A percentile compares a stretch with the other conserved stretches of the same genome.
Evolutionary conservation across 2,888 invertebrate species (phyloP).

Genomic region (Tenthredo scrophulariae): DNA sequence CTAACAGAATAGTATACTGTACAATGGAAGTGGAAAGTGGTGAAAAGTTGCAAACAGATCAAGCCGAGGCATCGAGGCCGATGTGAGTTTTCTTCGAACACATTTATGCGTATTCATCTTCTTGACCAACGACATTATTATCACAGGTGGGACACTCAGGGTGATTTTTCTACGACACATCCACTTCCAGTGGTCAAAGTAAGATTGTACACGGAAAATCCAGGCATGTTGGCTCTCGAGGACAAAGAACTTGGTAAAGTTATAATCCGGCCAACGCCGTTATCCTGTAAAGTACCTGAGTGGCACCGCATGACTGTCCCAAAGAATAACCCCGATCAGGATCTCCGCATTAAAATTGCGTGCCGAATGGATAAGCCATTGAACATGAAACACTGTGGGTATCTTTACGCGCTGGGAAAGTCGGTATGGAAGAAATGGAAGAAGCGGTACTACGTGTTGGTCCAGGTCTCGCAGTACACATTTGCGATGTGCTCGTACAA

Average conservation of each 20-base stretch:
- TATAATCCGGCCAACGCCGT: slow-evolving; percentile 90
- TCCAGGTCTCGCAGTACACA: slow-evolving; percentile 99
- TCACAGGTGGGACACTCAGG: slow-evolving; percentile 98
- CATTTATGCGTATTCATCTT: neutral
- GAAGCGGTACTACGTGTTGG: slow-evolving; percentile 97
- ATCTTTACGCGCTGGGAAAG: slow-evolving; percentile 96
- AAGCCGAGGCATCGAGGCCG: slow-evolving; percentile 99
- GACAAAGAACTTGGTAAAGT: slow-evolving; percentile 99
- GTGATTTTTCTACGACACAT: slow-evolving; percentile 99
- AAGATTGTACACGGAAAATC: slow-evolving; percentile 98
- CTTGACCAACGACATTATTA: neutral
- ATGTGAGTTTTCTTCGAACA: slow-evolving; percentile 83
- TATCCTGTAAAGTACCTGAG: slow-evolving; percentile 95
- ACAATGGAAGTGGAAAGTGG: slow-evolving; percentile 99
- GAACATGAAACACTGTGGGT: slow-evolving; percentile 99
- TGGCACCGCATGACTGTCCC: slow-evolving; percentile 99
- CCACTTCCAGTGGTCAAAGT: slow-evolving; percentile 98
- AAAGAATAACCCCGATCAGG: slow-evolving; percentile 97
- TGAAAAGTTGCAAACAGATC: slow-evolving; percentile 99
- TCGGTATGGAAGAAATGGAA: slow-evolving; percentile 99
- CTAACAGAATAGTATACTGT: slow-evolving; percentile 99
- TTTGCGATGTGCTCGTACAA: slow-evolving; percentile 99
- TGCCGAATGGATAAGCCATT: slow-evolving; percentile 99
- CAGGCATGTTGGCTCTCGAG: slow-evolving; percentile 97
- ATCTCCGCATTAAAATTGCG: slow-evolving; percentile 97